phyloP scores from a whole-genome alignment of 2,888 invertebrate genomes.

The Alsophila aescularia region DNA sequence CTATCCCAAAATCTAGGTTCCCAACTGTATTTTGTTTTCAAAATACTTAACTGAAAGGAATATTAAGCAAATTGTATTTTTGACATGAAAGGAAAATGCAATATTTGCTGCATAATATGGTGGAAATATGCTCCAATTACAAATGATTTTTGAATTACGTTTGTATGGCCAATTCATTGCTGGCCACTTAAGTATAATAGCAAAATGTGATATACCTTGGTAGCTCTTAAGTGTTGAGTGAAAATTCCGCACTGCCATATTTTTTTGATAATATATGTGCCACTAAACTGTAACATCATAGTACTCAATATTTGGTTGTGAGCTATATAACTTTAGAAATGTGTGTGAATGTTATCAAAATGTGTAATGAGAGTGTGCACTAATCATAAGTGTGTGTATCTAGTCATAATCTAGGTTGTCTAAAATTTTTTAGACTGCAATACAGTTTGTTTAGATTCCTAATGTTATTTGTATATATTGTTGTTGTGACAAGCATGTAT shows the following conservation, averaged over 20 bases:
- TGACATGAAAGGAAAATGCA: too few species aligned
- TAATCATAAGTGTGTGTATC: conserved; percentile 40
- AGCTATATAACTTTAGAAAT: conserved; percentile 49
- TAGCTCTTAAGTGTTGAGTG: conserved; percentile 4
- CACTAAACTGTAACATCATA: conserved; percentile 47
- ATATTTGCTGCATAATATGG: too few species aligned
- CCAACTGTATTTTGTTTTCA: too few species aligned
- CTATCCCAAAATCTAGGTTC: too few species aligned
- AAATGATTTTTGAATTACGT: too few species aligned
- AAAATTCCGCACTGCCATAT: conserved; percentile 15
- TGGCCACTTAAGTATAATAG: conserved; percentile 9
- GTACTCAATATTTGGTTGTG: conserved; percentile 76
- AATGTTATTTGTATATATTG: conserved; percentile 42
- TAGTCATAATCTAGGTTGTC: conserved; percentile 55
- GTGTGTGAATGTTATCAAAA: conserved; percentile 47
- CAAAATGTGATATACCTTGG: conserved; percentile 4
- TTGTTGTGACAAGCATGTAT: conserved; percentile 68
- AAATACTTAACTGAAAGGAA: too few species aligned
- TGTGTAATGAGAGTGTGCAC: conserved; percentile 25
- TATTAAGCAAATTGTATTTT: too few species aligned
- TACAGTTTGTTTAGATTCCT: conserved; percentile 70
- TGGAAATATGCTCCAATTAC: too few species aligned
- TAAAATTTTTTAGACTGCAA: conserved; percentile 70
- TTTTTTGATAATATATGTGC: conserved; percentile 41
- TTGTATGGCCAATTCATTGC: too few species aligned